Percentiles rank a stretch among this genome's conserved stretches.
These are phyloP conservation scores for Acromyrmex heyeri DNA, from an alignment of 1,140 invertebrate genomes.

Conservation along the genomic window DNA sequence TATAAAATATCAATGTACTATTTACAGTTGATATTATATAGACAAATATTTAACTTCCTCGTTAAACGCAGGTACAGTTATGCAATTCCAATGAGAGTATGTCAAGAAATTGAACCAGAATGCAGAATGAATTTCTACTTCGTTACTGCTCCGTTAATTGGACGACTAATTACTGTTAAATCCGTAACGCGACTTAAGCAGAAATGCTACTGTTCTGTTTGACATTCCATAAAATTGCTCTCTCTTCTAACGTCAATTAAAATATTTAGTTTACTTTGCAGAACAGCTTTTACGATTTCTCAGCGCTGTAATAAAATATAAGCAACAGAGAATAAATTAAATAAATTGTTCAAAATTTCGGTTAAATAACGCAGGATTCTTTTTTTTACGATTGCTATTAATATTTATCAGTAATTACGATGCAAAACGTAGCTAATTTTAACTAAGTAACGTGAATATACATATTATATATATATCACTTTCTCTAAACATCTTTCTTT, in stretches of 20 bases:
- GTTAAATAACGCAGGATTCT: background rate
- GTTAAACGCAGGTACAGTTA: constrained; percentile 5
- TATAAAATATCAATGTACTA: background rate
- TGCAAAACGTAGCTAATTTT: background rate
- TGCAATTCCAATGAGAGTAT: background rate
- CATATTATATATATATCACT: background rate
- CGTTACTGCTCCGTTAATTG: constrained; percentile 52
- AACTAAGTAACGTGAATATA: background rate
- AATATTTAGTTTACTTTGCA: constrained; percentile 38
- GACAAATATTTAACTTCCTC: background rate
- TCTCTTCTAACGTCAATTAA: constrained; percentile 36
- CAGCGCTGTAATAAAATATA: background rate
- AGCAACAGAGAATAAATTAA: constrained; percentile 15
- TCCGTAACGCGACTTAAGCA: constrained; percentile 31
- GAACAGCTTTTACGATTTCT: constrained; percentile 11
- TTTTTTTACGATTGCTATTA: background rate
- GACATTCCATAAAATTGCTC: constrained; percentile 43
- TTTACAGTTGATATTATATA: background rate
- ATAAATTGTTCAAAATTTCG: background rate
- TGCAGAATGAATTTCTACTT: constrained; percentile 47
- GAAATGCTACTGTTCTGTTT: constrained; percentile 21
- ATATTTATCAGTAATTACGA: background rate
- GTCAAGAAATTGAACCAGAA: constrained; percentile 42
- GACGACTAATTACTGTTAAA: constrained; percentile 57
- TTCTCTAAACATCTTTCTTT: background rate